Conservation (phyloP, 2,797 vertebrate genomes). For the Sitta carolinensis region DNA sequence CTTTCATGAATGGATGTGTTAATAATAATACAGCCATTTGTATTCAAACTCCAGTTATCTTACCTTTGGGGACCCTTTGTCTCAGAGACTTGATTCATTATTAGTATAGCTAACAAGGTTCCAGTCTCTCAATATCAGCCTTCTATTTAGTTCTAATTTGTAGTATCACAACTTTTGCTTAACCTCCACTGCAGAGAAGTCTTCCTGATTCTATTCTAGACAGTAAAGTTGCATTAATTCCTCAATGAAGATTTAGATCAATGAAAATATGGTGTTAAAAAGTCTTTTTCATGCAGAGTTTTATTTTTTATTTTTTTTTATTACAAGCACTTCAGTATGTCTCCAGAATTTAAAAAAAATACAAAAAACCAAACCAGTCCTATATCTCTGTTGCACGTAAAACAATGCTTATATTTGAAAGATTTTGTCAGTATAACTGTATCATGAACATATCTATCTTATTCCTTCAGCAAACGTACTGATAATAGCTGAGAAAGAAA, state of each 20-base stretch:
- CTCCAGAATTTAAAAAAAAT: background rate
- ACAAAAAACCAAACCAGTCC: background rate
- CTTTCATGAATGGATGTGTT: conserved; percentile 65
- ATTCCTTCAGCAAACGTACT: conserved; percentile 14
- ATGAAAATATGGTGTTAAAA: conserved; percentile 39
- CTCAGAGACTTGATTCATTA: conserved; percentile 73
- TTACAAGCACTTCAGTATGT: background rate
- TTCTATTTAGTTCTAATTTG: conserved; percentile 74
- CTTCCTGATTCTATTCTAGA: conserved; percentile 51
- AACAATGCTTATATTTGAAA: conserved; percentile 7
- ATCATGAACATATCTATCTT: conserved; percentile 20
- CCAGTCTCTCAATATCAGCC: conserved; percentile 60
- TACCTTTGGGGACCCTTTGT: conserved; percentile 74
- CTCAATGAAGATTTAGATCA: conserved; percentile 34
- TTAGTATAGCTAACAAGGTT: conserved; percentile 71
- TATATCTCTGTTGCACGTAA: background rate
- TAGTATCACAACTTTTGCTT: conserved; percentile 74
- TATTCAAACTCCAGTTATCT: conserved; percentile 68
- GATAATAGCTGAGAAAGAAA: background rate
- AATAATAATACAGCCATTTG: conserved; percentile 72
- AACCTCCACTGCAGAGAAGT: conserved; percentile 65
- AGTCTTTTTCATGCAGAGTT: conserved; percentile 9
- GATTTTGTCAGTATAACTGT: background rate
- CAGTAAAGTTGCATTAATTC: conserved; percentile 60
- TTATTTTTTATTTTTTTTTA: background rate